Evolutionary conservation across 30 jellyfish, hydroid and myxozoan species (phyloP), one percentile per base, ranked within the genome.

Genomic region (Catostylus mosaicus): DNA sequence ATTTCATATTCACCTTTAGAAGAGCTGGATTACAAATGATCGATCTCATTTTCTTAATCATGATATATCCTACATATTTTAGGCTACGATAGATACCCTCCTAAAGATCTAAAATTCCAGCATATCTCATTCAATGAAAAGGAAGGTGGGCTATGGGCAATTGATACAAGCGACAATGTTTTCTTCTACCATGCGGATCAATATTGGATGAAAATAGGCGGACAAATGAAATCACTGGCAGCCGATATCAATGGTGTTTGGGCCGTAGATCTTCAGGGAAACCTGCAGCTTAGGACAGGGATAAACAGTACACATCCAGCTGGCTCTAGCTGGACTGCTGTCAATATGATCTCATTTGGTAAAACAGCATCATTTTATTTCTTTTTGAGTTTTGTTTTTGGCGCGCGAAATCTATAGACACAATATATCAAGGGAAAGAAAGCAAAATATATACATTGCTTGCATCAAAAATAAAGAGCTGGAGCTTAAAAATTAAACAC

Each of bases 201-300:
- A 30, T 31, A 61, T 47, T 79, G 89, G 89, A 61, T 37, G 10
- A 64, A 79, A 22, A 35, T 79, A 11, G 82, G 16, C 1, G 80
- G 75, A 26, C 0, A 0, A 16, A 30, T 63, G 63, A 27, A 18
- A 26, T 29, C 54, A 3, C 51, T 79, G 1, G 63, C 89, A 3
- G 73, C 40, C n/a, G 89, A 82, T 30, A 24, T 33, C 9, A 59
- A 79, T 67, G 82, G 89, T 0, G 36, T 79, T 18, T 79, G 89
- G 89, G 89, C 82, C 1, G 82, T 43, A 29, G 73, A 63, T 43
- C 22, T 7, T 18, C 0, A 26, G 10, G 59, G 77, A 27, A 14
- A 52, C 40, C 34, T 59, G 0, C 62, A 11, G 10, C 16, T 22
- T 30, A 45, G 88, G 30, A 16, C 8, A 23, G 88, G 88, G 18